phyloP scores from a whole-genome alignment of 2,797 vertebrate genomes.

The Remorina albescens region DNA sequence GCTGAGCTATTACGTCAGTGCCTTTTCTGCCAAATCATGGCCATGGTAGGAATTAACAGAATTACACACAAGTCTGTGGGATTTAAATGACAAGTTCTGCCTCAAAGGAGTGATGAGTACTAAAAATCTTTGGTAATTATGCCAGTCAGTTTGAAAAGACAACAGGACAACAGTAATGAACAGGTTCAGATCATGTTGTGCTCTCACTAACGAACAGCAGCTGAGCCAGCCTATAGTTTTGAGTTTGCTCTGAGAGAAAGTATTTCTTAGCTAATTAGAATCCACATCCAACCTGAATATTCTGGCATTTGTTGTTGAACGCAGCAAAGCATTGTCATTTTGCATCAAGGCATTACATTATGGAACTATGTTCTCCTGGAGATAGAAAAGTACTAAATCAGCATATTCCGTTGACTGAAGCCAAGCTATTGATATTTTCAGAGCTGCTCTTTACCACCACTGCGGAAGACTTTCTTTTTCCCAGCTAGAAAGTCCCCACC shows the following conservation, averaged over 20 bases:
- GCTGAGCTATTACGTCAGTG: slow-evolving; percentile 68
- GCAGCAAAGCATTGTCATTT: slow-evolving; percentile 58
- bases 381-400: slow-evolving; percentile 72
- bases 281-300: slow-evolving; percentile 30
- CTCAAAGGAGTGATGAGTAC: slow-evolving; percentile 38
- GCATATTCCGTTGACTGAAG: slow-evolving; percentile 71
- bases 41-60: slow-evolving; percentile 51
- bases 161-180: slow-evolving; percentile 45
- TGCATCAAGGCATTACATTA: slow-evolving; percentile 70
- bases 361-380: slow-evolving; percentile 74
- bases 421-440: slow-evolving; percentile 77
- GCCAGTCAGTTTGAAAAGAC: slow-evolving; percentile 38
- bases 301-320: slow-evolving; percentile 48
- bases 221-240: slow-evolving; percentile 16
- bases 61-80: slow-evolving; percentile 62
- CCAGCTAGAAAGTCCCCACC: slow-evolving; percentile 53
- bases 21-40: slow-evolving; percentile 62
- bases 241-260: slow-evolving; percentile 31
- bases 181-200: slow-evolving; percentile 15
- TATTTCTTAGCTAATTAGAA: slow-evolving; percentile 46
- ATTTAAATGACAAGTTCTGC: slow-evolving; percentile 64
- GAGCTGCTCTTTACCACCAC: slow-evolving; percentile 57
- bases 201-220: slow-evolving; percentile 17
- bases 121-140: slow-evolving; percentile 51
- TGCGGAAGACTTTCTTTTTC: slow-evolving; percentile 59